Evolutionary conservation across 2,113 vertebrate genomes (phyloP).

Genomic region (Podarcis raffonei): DNA sequence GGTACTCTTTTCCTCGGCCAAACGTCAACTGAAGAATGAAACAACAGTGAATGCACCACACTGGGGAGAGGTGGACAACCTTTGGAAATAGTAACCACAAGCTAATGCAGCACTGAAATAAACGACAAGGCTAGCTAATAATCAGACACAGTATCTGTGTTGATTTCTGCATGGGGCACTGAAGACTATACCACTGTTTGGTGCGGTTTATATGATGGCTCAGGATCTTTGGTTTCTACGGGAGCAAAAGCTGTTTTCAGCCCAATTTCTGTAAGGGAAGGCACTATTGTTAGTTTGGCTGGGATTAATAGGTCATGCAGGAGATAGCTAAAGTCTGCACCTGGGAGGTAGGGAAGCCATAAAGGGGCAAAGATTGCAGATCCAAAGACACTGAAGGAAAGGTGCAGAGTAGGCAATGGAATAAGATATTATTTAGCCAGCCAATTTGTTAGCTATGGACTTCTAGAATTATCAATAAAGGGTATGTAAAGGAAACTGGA

Average conservation of each 20-base stretch:
- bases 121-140: accelerated
- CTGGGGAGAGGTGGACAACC: not conserved
- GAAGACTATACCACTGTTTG: not conserved
- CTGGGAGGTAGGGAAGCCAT: not conserved
- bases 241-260: not conserved
- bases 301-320: not conserved
- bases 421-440: not conserved
- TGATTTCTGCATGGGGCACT: not conserved
- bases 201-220: not conserved
- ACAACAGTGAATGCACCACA: conserved; percentile 49
- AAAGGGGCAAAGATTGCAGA: not conserved
- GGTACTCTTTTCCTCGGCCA: conserved; percentile 91
- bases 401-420: not conserved
- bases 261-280: not conserved
- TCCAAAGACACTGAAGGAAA: not conserved
- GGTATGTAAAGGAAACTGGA: no score
- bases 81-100: accelerated
- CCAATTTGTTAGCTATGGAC: no score
- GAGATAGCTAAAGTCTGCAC: not conserved
- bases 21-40: conserved; percentile 85
- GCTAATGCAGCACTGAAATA: accelerated
- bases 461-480: not conserved
- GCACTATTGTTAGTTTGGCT: not conserved
- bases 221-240: not conserved
- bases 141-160: not conserved